These are phyloP conservation scores for Cephus nigrinus DNA, from an alignment of 2,888 invertebrate species.

Conservation along the genomic window DNA sequence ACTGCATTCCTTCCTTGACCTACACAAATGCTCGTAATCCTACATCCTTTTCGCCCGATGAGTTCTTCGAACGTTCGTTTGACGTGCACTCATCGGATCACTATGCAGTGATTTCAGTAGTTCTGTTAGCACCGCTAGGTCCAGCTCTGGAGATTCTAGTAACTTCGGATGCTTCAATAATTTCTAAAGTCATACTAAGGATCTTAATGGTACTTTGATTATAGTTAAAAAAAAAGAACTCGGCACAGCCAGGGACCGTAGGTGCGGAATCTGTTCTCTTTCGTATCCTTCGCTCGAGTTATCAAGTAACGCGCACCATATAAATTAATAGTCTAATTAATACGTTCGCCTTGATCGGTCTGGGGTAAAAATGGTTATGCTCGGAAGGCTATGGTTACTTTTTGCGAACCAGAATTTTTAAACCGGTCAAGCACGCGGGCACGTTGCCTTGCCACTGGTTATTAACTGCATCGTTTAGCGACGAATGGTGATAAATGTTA, in stretches of 20 bases:
- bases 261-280: not conserved
- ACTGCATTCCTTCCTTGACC: constrained; percentile 66
- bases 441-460: not conserved
- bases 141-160: not conserved
- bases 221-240: not conserved
- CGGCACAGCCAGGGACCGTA: not conserved
- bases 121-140: not conserved
- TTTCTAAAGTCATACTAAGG: not conserved
- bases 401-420: not conserved
- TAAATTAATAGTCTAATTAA: not conserved
- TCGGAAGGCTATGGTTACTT: not conserved
- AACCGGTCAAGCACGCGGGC: not conserved
- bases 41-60: constrained; percentile 55
- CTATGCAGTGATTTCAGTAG: not conserved
- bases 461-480: not conserved
- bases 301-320: not conserved
- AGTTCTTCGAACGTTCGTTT: constrained; percentile 39
- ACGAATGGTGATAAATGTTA: constrained; percentile 29
- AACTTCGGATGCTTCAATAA: not conserved
- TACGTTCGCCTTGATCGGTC: not conserved
- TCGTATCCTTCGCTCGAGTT: not conserved
- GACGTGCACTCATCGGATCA: constrained; percentile 21
- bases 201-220: not conserved
- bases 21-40: constrained; percentile 53
- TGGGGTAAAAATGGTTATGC: not conserved